Conservation (phyloP, 2,888 invertebrate species). For the Nymphalis polychloros region DNA sequence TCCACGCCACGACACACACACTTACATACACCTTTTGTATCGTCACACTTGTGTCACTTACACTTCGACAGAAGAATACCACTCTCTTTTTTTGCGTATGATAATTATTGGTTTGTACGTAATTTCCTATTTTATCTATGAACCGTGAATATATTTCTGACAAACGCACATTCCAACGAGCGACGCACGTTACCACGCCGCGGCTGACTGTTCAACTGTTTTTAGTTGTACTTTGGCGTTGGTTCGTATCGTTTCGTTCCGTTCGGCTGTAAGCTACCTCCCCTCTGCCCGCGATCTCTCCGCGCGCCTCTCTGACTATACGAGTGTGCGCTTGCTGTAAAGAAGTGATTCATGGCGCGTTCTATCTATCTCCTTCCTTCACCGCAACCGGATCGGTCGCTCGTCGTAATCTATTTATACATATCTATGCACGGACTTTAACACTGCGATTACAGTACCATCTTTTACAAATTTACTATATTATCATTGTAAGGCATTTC, state of each 20-base stretch:
- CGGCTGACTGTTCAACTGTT: conserved; percentile 78
- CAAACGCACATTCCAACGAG: conserved; percentile 52
- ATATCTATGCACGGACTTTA: conserved; percentile 77
- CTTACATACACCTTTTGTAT: conserved; percentile 65
- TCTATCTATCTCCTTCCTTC: conserved; percentile 82
- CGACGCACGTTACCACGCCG: conserved; percentile 67
- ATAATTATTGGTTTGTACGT: conserved; percentile 49
- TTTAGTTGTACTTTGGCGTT: conserved; percentile 70
- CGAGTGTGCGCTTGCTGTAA: conserved; percentile 62
- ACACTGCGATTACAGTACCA: conserved; percentile 58
- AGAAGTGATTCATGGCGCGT: conserved; percentile 82
- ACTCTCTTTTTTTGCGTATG: conserved; percentile 51
- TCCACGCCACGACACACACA: conserved; percentile 73
- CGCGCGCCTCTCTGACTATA: conserved; percentile 49
- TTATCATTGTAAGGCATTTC: neutral
- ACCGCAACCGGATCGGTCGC: conserved; percentile 80
- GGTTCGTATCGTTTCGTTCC: conserved; percentile 73
- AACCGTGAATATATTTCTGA: conserved; percentile 52
- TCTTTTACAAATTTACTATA: conserved; percentile 40
- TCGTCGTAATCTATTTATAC: conserved; percentile 80
- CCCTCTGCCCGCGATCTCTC: conserved; percentile 62
- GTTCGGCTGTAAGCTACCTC: conserved; percentile 55
- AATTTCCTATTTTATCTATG: conserved; percentile 56
- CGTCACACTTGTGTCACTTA: conserved; percentile 63
- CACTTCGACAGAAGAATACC: conserved; percentile 45